phyloP scores from a whole-genome alignment of 2,888 invertebrate species.

The Eilema caniola region DNA sequence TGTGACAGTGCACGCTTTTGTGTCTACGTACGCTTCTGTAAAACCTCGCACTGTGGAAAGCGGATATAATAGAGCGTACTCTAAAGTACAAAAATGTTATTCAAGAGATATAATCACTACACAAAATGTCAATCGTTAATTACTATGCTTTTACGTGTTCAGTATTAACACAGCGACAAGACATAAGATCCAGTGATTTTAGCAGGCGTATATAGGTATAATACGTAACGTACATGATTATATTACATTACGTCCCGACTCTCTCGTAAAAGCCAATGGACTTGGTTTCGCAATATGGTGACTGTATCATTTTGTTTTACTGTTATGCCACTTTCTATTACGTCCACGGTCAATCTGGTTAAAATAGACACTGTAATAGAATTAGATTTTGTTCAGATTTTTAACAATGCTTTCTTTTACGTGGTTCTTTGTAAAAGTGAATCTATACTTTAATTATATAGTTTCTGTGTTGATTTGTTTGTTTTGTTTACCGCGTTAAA shows the following conservation, averaged over 20 bases:
- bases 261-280: slow-evolving; percentile 77
- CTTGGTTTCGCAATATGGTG: slow-evolving; percentile 67
- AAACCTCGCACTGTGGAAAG: too few species aligned
- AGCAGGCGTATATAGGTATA: slow-evolving; percentile 23
- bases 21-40: too few species aligned
- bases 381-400: slow-evolving; percentile 12
- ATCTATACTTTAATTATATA: too few species aligned
- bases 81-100: too few species aligned
- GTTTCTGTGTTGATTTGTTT: too few species aligned
- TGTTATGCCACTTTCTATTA: slow-evolving; percentile 70
- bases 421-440: not conserved
- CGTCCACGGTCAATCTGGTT: slow-evolving; percentile 54
- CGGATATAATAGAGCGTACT: too few species aligned
- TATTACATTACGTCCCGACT: slow-evolving; percentile 64
- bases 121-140: not conserved
- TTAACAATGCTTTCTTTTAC: not conserved
- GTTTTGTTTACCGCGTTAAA: too few species aligned
- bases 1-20: too few species aligned
- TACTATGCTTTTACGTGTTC: not conserved
- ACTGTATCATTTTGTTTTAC: slow-evolving; percentile 76
- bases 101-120: not conserved
- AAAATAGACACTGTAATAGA: slow-evolving; percentile 7
- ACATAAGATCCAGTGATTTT: slow-evolving; percentile 36
- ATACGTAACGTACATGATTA: slow-evolving; percentile 60
- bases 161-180: slow-evolving; percentile 12